phyloP scores from a whole-genome alignment of 2,888 invertebrate species.

The Mythimna pallens region DNA sequence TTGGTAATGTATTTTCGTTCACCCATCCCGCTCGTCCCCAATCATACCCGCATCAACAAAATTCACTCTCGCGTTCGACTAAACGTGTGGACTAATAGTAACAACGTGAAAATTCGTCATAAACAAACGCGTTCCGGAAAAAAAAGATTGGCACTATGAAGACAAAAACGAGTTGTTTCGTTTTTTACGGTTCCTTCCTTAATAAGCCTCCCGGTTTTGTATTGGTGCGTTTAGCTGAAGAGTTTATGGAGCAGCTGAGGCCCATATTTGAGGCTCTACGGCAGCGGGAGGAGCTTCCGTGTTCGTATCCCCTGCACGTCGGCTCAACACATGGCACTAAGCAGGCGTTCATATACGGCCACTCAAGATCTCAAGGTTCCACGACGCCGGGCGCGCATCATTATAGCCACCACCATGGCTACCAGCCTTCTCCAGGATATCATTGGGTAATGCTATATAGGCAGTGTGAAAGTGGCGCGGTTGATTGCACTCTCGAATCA shows the following conservation, averaged over 20 bases:
- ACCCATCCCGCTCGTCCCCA: constrained; percentile 85
- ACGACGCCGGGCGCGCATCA: constrained; percentile 92
- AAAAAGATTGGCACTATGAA: constrained; percentile 90
- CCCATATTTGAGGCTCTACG: constrained; percentile 98
- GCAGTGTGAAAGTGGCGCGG: constrained; percentile 81
- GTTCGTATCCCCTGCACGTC: constrained; percentile 97
- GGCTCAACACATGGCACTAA: constrained; percentile 92
- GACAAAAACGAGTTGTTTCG: constrained; percentile 75
- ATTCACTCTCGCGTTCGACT: constrained; percentile 79
- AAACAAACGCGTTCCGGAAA: constrained; percentile 79
- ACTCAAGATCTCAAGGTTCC: constrained; percentile 92
- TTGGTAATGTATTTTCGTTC: constrained; percentile 88
- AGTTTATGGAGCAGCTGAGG: constrained; percentile 98
- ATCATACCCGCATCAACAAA: constrained; percentile 81
- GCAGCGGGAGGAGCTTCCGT: constrained; percentile 97
- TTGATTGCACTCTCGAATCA: constrained; percentile 78
- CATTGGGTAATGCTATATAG: constrained; percentile 93
- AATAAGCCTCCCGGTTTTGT: constrained; percentile 87
- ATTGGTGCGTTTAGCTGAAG: constrained; percentile 94
- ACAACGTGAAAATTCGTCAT: constrained; percentile 76
- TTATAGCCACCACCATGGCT: constrained; percentile 92
- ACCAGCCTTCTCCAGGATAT: constrained; percentile 93
- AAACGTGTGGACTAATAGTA: constrained; percentile 87
- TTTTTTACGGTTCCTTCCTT: constrained; percentile 78
- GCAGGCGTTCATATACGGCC: constrained; percentile 91